A percentile compares a stretch with the other conserved stretches of the same genome.
Conservation (phyloP, 2,888 invertebrate genomes). For the Lumbricus terrestris region DNA sequence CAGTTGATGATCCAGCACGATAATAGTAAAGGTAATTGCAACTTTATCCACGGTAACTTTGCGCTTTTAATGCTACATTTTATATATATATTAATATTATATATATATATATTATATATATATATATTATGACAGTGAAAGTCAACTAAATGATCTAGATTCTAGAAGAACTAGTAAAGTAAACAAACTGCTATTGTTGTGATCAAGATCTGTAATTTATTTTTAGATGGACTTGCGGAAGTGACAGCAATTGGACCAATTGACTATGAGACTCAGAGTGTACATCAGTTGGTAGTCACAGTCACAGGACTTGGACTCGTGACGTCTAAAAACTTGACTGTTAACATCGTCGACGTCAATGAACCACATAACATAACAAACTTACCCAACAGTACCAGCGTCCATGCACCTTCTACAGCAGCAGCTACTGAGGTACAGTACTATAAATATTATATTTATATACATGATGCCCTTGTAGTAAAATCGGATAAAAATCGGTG, state of each 20-base stretch:
- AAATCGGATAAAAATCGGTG: too few species aligned
- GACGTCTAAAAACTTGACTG: background rate
- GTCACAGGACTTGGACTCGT: slow-evolving; percentile 10
- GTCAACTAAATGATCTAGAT: background rate
- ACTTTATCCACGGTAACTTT: too few species aligned
- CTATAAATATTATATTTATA: background rate
- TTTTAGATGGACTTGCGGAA: background rate
- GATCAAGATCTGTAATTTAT: too few species aligned
- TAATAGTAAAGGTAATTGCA: too few species aligned
- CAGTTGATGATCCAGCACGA: too few species aligned
- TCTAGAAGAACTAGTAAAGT: too few species aligned
- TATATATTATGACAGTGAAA: too few species aligned
- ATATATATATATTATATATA: too few species aligned
- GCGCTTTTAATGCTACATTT: too few species aligned
- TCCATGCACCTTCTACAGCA: background rate
- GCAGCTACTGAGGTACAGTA: background rate
- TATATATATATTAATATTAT: too few species aligned
- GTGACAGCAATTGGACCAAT: background rate
- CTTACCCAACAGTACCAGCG: background rate
- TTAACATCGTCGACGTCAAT: background rate
- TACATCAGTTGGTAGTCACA: background rate
- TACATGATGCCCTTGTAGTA: background rate
- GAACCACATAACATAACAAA: background rate
- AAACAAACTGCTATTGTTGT: background rate
- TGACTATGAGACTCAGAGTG: background rate